Conservation (phyloP, 2,888 invertebrate species). For the Drosophila meridionalis region DNA sequence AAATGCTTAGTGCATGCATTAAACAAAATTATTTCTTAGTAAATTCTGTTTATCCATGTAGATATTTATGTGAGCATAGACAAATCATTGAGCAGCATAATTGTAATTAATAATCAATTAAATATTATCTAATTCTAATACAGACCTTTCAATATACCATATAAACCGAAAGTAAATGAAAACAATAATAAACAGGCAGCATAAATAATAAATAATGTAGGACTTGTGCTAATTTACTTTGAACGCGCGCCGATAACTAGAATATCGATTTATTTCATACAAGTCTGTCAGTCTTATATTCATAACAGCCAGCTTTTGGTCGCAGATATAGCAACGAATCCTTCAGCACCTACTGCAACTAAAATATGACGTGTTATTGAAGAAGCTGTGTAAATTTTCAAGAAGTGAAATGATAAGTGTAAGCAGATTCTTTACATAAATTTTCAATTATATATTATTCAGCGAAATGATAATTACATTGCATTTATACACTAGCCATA, state of each 20-base stretch:
- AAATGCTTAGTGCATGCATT: not conserved
- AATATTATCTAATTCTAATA: not conserved
- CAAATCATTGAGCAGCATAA: not conserved
- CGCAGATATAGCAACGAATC: not conserved
- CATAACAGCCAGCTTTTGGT: not conserved
- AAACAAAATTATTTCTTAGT: no score
- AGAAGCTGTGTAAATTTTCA: not conserved
- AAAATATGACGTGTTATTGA: not conserved
- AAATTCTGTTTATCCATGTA: not conserved
- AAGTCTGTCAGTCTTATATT: not conserved
- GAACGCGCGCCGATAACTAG: not conserved
- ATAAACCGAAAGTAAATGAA: not conserved
- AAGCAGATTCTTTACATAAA: not conserved
- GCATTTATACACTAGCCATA: no score
- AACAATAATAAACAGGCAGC: not conserved
- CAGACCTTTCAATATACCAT: not conserved
- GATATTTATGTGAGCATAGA: not conserved
- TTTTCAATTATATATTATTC: not conserved
- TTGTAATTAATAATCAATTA: not conserved
- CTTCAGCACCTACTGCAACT: not conserved
- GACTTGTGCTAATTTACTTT: not conserved
- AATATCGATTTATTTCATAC: not conserved
- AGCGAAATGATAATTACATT: no score
- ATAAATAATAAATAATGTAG: not conserved
- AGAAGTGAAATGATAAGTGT: not conserved